phyloP scores from a whole-genome alignment of 2,888 invertebrate species.

The Alloscopus bannaensis region DNA sequence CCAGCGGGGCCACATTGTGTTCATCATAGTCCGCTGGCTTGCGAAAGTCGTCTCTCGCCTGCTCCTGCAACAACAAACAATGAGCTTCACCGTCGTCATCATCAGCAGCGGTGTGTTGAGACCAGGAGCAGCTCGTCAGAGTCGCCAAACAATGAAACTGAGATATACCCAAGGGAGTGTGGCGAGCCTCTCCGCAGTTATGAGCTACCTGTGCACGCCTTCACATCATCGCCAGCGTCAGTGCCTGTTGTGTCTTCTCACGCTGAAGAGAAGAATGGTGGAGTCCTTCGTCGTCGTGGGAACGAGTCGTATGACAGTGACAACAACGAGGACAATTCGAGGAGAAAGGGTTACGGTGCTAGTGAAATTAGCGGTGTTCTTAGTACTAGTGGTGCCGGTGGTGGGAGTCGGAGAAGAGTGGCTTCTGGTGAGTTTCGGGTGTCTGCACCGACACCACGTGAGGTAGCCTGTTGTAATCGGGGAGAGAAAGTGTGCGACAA shows the following conservation, averaged over 20 bases:
- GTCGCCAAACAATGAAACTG: constrained; percentile 15
- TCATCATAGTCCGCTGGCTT: background rate
- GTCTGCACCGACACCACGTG: too few relatives aligned
- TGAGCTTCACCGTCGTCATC: background rate
- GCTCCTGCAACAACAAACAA: background rate
- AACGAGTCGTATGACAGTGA: constrained; percentile 27
- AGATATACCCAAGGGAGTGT: constrained; percentile 1
- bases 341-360: background rate
- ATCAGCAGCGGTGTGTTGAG: background rate
- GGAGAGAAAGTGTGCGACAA: too few relatives aligned
- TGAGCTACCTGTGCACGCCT: constrained; percentile 32
- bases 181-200: constrained; percentile 39
- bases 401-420: too few relatives aligned
- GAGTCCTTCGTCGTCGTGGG: too few relatives aligned
- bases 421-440: too few relatives aligned
- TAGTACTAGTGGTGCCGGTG: background rate
- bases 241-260: constrained; percentile 8
- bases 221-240: constrained; percentile 29
- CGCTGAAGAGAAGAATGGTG: background rate
- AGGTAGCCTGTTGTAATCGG: too few relatives aligned
- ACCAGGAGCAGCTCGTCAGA: background rate
- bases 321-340: constrained; percentile 2
- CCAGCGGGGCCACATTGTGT: background rate
- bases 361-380: background rate
- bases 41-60: background rate